These are phyloP conservation scores for Drosophila gunungcola DNA, from an alignment of 1,140 invertebrate species.

Conservation along the genomic window DNA sequence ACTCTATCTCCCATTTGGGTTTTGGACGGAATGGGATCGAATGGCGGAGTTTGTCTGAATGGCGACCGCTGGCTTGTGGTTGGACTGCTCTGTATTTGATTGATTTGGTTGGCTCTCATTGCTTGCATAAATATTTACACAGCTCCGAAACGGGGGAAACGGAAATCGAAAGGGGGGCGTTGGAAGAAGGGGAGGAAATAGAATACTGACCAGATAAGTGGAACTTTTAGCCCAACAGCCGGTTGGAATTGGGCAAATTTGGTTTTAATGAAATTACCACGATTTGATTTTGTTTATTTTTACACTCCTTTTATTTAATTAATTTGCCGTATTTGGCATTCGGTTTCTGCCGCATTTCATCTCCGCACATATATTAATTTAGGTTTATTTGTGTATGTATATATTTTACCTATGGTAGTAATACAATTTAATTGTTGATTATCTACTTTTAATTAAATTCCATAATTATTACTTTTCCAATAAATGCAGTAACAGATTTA, in stretches of 20 bases:
- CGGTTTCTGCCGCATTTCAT: slow-evolving; percentile 27
- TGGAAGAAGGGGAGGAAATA: background rate
- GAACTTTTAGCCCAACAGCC: slow-evolving; percentile 11
- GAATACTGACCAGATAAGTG: slow-evolving; percentile 32
- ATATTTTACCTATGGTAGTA: slow-evolving; percentile 67
- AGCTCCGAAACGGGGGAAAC: slow-evolving; percentile 23
- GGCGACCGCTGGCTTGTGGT: slow-evolving; percentile 63
- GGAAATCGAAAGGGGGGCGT: slow-evolving; percentile 18
- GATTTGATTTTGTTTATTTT: slow-evolving; percentile 70
- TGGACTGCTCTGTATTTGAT: slow-evolving; percentile 63
- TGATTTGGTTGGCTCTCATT: slow-evolving; percentile 73
- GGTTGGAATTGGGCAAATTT: slow-evolving; percentile 24
- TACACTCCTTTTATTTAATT: slow-evolving; percentile 70
- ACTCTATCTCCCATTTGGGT: slow-evolving; percentile 1
- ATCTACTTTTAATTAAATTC: slow-evolving; percentile 74
- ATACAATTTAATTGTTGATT: slow-evolving; percentile 77
- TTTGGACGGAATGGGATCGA: background rate
- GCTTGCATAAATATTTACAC: slow-evolving; percentile 67
- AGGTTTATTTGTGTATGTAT: slow-evolving; percentile 38
- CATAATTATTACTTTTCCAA: slow-evolving; percentile 52
- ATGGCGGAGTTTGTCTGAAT: slow-evolving; percentile 40
- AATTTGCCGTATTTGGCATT: slow-evolving; percentile 66
- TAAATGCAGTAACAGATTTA: slow-evolving; percentile 39
- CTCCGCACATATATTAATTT: slow-evolving; percentile 23
- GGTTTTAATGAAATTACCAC: slow-evolving; percentile 67